Base-by-base conservation (phyloP, 2,888 invertebrate species). In the Phaonia tiefii region DNA sequence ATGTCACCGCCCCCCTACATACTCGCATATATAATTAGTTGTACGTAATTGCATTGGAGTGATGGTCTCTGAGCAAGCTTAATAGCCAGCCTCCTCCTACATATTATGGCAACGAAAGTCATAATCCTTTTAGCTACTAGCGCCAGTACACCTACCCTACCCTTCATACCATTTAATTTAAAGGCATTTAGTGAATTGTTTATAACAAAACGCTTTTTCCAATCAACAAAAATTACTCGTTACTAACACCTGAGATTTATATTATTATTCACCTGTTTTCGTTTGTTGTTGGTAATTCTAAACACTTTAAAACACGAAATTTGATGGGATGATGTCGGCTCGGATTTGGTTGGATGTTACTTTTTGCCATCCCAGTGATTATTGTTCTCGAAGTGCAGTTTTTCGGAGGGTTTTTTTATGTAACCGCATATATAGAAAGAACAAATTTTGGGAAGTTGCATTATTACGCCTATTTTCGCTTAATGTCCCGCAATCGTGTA, bases 151-250 rank as follows among this genome's bases (percentile, higher is more conserved):
- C 17, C 51, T 22, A 51, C 7, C 49, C 49, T n/a, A 15, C 49
- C 49, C 1, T 5, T 17, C 15, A 51, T 69, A 20, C n/a, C n/a
- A n/a, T n/a, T n/a, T 63, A 70, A 60, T 66, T 58, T 44, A 15
- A 70, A 58, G 54, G 60, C 54, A 75, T 78, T 78, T 73, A 15
- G 51, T 71, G 69, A 80, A 76, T 69, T 80, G 56, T 80, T 76
- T 80, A 80, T 69, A 56, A 56, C 39, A 73, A 80, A 70, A 66
- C 39, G 37, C 26, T 74, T 76, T 74, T 77, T 71, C 44, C 46
- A 63, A 75, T 80, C 71, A 71, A 60, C 71, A 51, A 71, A 71
- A 75, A 71, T 63, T 60, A 51, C 39, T 26, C 37, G 74, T 42
- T 71, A 71, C 65, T 77, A 77, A 60, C 71, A 56, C 67, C 77